Base-by-base conservation (phyloP, 1,140 invertebrate species). In the Megalonaias nervosa region DNA sequence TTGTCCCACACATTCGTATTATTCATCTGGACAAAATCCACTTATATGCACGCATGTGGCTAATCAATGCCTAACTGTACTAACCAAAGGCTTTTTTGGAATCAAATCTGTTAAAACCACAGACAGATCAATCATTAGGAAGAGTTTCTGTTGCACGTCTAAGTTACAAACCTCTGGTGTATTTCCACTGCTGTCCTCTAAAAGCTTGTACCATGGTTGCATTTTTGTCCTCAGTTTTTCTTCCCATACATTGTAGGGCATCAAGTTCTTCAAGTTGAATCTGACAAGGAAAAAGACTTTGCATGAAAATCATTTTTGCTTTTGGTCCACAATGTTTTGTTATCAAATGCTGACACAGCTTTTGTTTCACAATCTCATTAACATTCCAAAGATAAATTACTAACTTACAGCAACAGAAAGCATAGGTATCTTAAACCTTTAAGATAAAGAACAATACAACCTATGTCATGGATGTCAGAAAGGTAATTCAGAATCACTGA, bases 221-320 rank as follows among this genome's bases (percentile, higher is more conserved):
- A 93, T 84, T 75, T 92, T 92, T 70, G 91, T 88, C 15, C 87
- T 79, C 31, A 94, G 86, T 76, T 93, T 92, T 59, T 92, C 89
- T 11, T 92, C 92, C 93, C 93, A 94, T 75, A 93, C 92, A 79
- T 90, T 90, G 80, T 93, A 94, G 48, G 93, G 93, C 93, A 93
- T 93, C 48, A 92, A 85, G 61, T 92, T 92, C 80, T 92, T 89
- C 85, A 91, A 85, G 26, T 85, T 82, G 68, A 92, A 78, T 71
- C 88, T 91, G 71, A n/a, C 75, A 67, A 62, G 62, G 65, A 48
- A 71, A 62, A 71, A 64, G 48, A 26, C 69, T 56, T 19, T 59
- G 19, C n/a, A n/a, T 38, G 48, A 62, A n/a, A 62, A n/a, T 23
- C 13, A 9, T 62, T 23, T n/a, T 23, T n/a, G 9, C 9, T 19